These are phyloP conservation scores for Percopsis omiscomaycus DNA, from an alignment of 2,797 vertebrate genomes.

Conservation along the genomic window DNA sequence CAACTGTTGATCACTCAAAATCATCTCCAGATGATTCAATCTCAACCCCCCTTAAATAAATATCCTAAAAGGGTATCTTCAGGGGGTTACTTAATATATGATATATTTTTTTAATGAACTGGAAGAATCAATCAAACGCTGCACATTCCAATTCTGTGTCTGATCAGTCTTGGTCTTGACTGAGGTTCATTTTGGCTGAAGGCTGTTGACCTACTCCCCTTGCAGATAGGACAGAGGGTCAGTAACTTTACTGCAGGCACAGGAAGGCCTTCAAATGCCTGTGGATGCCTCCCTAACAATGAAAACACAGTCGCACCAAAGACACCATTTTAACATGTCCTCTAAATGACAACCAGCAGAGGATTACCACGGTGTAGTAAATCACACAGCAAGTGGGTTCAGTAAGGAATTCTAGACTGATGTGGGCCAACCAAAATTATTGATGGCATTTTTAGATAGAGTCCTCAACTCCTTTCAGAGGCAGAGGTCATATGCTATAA, in stretches of 20 bases:
- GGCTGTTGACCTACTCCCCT: conserved; percentile 65
- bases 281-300: conserved; percentile 57
- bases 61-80: neutral
- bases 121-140: conserved; percentile 40
- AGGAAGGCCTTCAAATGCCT: conserved; percentile 72
- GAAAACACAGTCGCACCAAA: conserved; percentile 64
- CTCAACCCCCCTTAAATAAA: neutral
- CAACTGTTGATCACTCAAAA: conserved; percentile 29
- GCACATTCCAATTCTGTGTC: conserved; percentile 41
- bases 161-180: conserved; percentile 50
- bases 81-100: too few relatives aligned
- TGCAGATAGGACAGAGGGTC: conserved; percentile 72
- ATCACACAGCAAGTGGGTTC: conserved; percentile 59
- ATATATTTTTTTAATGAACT: conserved; percentile 19
- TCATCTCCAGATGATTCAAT: neutral
- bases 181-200: conserved; percentile 51
- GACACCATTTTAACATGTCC: conserved; percentile 65
- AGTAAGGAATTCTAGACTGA: conserved; percentile 55
- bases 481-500: conserved; percentile 73
- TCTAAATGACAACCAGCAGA: conserved; percentile 68
- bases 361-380: conserved; percentile 61
- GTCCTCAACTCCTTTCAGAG: conserved; percentile 66
- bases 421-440: conserved; percentile 54
- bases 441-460: conserved; percentile 39
- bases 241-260: conserved; percentile 69